Base-by-base conservation (phyloP, 2,113 vertebrate genomes). In the Chitala chitala region DNA sequence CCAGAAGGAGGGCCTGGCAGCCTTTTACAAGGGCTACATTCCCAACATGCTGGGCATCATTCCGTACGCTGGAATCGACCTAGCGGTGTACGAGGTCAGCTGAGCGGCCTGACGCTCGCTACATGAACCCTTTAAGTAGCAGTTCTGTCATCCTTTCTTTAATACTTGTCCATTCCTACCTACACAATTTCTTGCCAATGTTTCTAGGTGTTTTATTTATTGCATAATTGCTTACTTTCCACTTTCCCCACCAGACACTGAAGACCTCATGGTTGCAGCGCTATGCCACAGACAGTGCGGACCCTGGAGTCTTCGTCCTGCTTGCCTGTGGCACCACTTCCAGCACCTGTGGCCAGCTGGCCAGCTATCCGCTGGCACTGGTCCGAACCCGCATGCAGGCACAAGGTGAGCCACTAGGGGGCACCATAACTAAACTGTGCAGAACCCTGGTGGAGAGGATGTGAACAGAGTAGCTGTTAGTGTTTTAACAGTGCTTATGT, bases 21-120 rank as follows among this genome's bases (percentile, higher is more conserved):
- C 95, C 1, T 98, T 99, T 82, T 99, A 99, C 83, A 98, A 96
- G 86, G 96, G 96, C 81, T 98, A 96, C 3, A 22, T 98, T 22
- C 96, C 96, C 36, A 99, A 98, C 85, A 94, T 99, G 93, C 56
- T 99, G 31, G 96, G 96, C 4, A 98, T 99, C 88, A 94, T 99
- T 86, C 96, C 96, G 0, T 99, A 98, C 0, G 96, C 96, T 0
- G 96, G 96, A 20, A 98, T 98, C 17, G 96, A 98, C 87, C 87
- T 99, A 69, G 96, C 96, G 0, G 91, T 99, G 26, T 99, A 98
- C 2, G 96, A 98, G 94, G 96, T 98, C 82, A 82, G 89, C 54
- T 8, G 9, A 54, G n/a, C 38, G 26, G n/a, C n/a, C n/a, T 8
- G 26, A 22, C 6, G 17, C 66, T 13, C 4, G 24, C n/a, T n/a